Evolutionary conservation across 2,797 vertebrate species (phyloP).

Genomic region (Sphenodon punctatus): DNA sequence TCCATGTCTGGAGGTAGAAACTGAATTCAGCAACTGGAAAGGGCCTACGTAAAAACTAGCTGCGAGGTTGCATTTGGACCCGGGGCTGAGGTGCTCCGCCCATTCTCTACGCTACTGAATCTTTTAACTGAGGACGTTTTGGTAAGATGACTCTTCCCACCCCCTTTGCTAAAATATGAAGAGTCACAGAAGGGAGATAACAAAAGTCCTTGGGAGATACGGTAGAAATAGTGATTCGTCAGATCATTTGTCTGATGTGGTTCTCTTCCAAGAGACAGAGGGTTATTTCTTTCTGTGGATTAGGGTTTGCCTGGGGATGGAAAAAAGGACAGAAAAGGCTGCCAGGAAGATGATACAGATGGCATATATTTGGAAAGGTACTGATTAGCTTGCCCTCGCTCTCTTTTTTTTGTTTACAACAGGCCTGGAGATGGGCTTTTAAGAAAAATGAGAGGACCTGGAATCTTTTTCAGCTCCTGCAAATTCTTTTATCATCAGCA

Average conservation of each 20-base stretch:
- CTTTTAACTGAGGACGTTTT: not conserved
- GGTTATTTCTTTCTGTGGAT: not conserved
- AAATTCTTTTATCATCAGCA: not conserved
- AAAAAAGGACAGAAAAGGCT: not conserved
- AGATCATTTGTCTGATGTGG: not conserved
- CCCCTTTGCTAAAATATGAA: conserved; percentile 23
- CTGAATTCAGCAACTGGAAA: too few relatives aligned
- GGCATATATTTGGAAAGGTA: not conserved
- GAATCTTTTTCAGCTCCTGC: not conserved
- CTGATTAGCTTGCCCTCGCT: not conserved
- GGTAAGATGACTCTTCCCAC: too few relatives aligned
- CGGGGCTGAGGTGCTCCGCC: too few relatives aligned
- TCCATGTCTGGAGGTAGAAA: too few relatives aligned
- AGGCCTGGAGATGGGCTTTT: not conserved
- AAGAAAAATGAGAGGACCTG: not conserved
- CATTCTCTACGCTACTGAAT: not conserved
- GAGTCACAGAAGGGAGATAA: conserved; percentile 17
- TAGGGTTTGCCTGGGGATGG: conserved; percentile 1
- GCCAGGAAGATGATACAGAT: conserved; percentile 3
- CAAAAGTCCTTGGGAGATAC: conserved; percentile 6
- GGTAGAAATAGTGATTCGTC: conserved; percentile 1
- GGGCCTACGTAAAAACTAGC: too few relatives aligned
- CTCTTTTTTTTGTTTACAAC: not conserved
- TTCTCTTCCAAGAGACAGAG: conserved; percentile 13
- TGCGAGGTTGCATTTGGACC: too few relatives aligned